Evolutionary conservation across 2,888 invertebrate genomes (phyloP).

Genomic region (Lasioglossum lativentre): DNA sequence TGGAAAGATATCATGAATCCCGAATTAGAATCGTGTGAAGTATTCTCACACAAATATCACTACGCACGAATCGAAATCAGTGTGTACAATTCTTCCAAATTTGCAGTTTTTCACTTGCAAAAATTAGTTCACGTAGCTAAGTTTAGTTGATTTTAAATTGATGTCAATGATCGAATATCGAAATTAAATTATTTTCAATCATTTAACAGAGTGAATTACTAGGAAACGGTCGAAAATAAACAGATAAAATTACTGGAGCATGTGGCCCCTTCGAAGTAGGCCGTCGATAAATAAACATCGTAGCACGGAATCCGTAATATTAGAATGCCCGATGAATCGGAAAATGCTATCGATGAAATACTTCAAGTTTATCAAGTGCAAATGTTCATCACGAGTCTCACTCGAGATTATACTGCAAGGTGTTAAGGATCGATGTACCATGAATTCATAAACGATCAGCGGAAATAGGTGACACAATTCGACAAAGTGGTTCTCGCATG

Average conservation of each 20-base stretch:
- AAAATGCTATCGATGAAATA: background rate
- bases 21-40: slow-evolving; percentile 41
- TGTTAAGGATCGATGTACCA: background rate
- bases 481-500: slow-evolving; percentile 37
- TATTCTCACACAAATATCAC: background rate
- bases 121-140: too few species aligned
- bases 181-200: too few species aligned
- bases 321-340: background rate
- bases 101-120: too few species aligned
- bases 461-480: slow-evolving; percentile 46
- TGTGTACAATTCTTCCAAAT: background rate
- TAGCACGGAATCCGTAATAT: slow-evolving; percentile 29
- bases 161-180: too few species aligned
- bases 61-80: background rate
- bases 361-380: background rate
- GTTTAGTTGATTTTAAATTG: background rate
- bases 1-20: slow-evolving; percentile 32
- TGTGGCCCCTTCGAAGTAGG: slow-evolving; percentile 27
- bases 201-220: too few species aligned
- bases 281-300: slow-evolving; percentile 46
- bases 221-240: slow-evolving; percentile 36
- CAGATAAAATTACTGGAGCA: slow-evolving; percentile 20
- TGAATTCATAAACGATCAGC: slow-evolving; percentile 4
- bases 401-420: too few species aligned
- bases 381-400: too few species aligned